Conservation (phyloP, 2,113 vertebrate genomes). For the Neolamprologus toae region DNA sequence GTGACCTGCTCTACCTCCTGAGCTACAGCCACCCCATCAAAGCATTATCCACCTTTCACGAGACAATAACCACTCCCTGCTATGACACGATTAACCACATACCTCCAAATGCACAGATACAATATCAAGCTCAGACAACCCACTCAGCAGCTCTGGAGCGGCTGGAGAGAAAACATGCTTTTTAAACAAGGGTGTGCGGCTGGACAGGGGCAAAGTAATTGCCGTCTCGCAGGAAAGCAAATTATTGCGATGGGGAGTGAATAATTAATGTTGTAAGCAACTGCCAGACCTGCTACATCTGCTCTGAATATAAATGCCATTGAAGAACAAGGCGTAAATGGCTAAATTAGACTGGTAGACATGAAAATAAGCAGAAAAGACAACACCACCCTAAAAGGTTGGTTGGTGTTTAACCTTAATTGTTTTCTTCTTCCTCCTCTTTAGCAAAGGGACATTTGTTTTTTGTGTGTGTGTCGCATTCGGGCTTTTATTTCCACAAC, state of each 20-base stretch:
- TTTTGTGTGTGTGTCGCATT: not conserved
- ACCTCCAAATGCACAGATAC: constrained; percentile 7
- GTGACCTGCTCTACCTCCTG: too few species aligned
- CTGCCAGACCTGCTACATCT: constrained; percentile 38
- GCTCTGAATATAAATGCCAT: constrained; percentile 32
- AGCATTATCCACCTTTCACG: not conserved
- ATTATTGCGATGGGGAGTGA: constrained; percentile 39
- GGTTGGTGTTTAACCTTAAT: not conserved
- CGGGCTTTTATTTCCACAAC: not conserved
- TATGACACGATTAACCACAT: constrained; percentile 25
- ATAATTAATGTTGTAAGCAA: constrained; percentile 49
- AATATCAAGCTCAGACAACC: constrained; percentile 2
- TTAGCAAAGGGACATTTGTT: not conserved
- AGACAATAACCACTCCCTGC: constrained; percentile 17
- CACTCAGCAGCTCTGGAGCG: not conserved
- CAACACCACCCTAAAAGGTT: not conserved
- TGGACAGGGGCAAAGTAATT: constrained; percentile 34
- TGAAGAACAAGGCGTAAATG: not conserved
- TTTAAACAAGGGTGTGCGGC: not conserved
- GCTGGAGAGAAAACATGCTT: not conserved
- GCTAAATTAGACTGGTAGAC: not conserved
- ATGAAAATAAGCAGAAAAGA: not conserved
- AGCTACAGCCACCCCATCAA: too few species aligned
- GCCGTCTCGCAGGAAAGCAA: constrained; percentile 40
- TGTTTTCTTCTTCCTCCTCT: not conserved